Percentiles rank a stretch among this genome's conserved stretches.
These are phyloP conservation scores for Mantis religiosa DNA, from an alignment of 2,888 invertebrate genomes.

Conservation along the genomic window DNA sequence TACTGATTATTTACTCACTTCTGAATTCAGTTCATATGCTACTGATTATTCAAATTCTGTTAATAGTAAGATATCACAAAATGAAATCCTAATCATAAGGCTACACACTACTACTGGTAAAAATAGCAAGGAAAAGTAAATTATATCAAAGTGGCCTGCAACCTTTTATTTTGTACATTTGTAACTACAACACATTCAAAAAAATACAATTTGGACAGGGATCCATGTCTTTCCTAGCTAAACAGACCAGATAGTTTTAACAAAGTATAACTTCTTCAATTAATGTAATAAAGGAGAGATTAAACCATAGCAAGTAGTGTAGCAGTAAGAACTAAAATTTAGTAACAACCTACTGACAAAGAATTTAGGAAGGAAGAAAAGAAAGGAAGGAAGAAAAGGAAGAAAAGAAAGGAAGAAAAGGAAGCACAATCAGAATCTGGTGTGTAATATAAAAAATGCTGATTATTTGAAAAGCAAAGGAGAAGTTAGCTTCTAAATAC, in stretches of 20 bases:
- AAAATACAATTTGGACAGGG: constrained; percentile 10
- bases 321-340: background rate
- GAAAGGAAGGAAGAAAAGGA: too few species aligned
- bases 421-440: too few species aligned
- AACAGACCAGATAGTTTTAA: background rate
- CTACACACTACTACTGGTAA: constrained; percentile 18
- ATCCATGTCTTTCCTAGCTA: background rate
- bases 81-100: background rate
- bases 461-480: background rate
- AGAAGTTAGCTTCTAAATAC: background rate
- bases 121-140: background rate
- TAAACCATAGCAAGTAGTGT: background rate
- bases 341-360: background rate
- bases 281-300: background rate
- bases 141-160: constrained; percentile 9
- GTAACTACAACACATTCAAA: constrained; percentile 13
- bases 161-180: constrained; percentile 21
- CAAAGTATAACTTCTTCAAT: background rate
- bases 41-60: background rate
- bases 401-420: too few species aligned
- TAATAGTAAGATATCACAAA: background rate
- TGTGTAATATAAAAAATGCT: background rate
- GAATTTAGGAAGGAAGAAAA: background rate
- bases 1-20: background rate
- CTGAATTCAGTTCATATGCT: background rate